Evolutionary conservation across 2,888 invertebrate genomes (phyloP).

Genomic region (Synanthedon vespiformis): DNA sequence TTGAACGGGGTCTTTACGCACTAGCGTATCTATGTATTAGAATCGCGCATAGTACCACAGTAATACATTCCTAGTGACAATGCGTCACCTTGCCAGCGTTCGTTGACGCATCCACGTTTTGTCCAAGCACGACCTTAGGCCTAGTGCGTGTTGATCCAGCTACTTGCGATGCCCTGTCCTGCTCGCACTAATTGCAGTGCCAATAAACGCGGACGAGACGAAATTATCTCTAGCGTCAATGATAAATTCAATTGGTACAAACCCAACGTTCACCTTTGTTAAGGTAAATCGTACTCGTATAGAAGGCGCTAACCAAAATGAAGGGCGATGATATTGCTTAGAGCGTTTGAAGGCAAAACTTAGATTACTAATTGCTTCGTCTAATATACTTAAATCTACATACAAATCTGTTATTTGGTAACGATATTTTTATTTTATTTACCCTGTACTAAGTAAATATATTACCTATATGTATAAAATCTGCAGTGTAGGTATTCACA

Average conservation of each 20-base stretch:
- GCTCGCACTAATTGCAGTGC: slow-evolving; percentile 33
- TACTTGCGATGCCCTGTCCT: slow-evolving; percentile 48
- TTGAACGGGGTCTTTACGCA: slow-evolving; percentile 12
- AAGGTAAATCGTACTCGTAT: slow-evolving; percentile 38
- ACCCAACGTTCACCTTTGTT: slow-evolving; percentile 51
- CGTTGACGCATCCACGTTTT: slow-evolving; percentile 68
- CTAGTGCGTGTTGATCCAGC: slow-evolving; percentile 49
- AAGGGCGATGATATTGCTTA: slow-evolving; percentile 55
- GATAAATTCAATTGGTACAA: slow-evolving; percentile 36
- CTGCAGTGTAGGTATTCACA: too few relatives aligned
- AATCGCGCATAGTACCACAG: slow-evolving; percentile 28
- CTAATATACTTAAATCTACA: too few relatives aligned
- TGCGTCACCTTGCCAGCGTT: slow-evolving; percentile 65
- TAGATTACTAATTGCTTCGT: slow-evolving; percentile 1
- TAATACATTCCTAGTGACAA: slow-evolving; percentile 64
- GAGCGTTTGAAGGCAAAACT: slow-evolving; percentile 50
- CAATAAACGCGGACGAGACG: slow-evolving; percentile 35
- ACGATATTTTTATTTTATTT: too few relatives aligned
- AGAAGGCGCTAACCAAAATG: slow-evolving; percentile 65
- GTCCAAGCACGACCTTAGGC: slow-evolving; percentile 59
- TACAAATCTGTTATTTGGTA: too few relatives aligned
- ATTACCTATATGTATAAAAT: too few relatives aligned
- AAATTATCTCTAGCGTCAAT: slow-evolving; percentile 21
- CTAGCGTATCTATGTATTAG: slow-evolving; percentile 17
- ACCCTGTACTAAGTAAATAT: too few relatives aligned